Evolutionary conservation across 2,113 vertebrate species (phyloP), one percentile per base, ranked within the genome.

Genomic region (Sinosuthora webbiana): DNA sequence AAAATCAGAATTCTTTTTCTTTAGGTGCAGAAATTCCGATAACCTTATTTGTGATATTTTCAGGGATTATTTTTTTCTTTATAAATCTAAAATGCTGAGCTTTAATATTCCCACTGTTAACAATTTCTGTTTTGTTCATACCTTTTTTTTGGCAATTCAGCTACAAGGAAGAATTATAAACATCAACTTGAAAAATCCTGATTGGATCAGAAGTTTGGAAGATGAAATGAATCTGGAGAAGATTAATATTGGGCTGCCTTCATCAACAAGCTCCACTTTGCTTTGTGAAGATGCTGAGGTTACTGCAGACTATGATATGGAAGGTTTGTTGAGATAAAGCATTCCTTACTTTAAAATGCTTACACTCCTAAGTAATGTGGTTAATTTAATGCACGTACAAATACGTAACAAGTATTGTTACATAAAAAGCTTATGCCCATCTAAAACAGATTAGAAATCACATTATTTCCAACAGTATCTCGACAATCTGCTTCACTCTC

Each of bases 201-300:
- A 99, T 64, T 99, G 99, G 99, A 99, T 99, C 87, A 98, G 96
- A 95, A 98, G 97, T 95, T 97, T 99, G 80, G 99, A 99, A 97
- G 99, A 99, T 65, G 99, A 99, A 97, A 99, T 99, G 98, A 99
- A 98, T 67, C 97, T 99, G 53, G 99, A 99, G 94, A 98, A 98
- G 94, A 99, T 99, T 91, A 98, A 97, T 82, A 97, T 98, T 69
- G 97, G 98, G 8, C 97, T 99, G 79, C 99, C 99, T 27, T 98
- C 98, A 25, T 99, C 99, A 0, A 98, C 98, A 62, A 99, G 99
- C 94, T 99, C 99, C 62, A 99, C 99, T 44, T 98, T 99, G 95
- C 99, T 99, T 13, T 99, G 99, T 28, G 99, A 99, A 97, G 99
- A 99, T 94, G 98, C 98, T 0, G 99, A 99, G 41, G 97, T 99